These are phyloP conservation scores for Erpobdella octoculata DNA, from an alignment of 2,888 invertebrate species.

Conservation along the genomic window DNA sequence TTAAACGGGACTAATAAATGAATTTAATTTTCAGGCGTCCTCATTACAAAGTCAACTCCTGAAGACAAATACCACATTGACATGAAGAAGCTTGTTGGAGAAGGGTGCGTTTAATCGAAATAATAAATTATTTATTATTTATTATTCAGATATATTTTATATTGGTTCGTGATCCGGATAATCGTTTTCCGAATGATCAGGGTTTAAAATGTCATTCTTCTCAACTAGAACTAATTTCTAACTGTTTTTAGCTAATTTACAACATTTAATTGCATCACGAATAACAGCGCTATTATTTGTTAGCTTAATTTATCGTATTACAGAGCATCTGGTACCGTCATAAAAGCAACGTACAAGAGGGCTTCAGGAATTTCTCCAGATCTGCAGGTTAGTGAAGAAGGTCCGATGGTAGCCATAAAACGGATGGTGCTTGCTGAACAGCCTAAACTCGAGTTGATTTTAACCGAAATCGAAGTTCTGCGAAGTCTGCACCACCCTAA, in stretches of 20 bases:
- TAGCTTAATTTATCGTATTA: too few relatives aligned
- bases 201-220: too few relatives aligned
- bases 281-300: too few relatives aligned
- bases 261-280: too few relatives aligned
- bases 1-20: too few relatives aligned
- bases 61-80: constrained; percentile 13
- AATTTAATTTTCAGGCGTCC: background rate
- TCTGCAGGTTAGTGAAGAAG: background rate
- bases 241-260: too few relatives aligned
- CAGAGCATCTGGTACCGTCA: constrained; percentile 5
- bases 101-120: too few relatives aligned
- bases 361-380: background rate
- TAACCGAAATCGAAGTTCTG: constrained; percentile 71
- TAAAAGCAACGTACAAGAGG: background rate
- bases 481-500: constrained; percentile 72
- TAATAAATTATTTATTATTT: too few relatives aligned
- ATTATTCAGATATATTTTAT: too few relatives aligned
- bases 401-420: constrained; percentile 73
- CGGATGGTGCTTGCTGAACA: constrained; percentile 90
- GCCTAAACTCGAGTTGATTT: constrained; percentile 85
- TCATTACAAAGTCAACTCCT: background rate
- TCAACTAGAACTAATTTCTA: too few relatives aligned
- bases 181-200: too few relatives aligned
- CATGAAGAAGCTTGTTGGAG: constrained; percentile 7
- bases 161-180: too few relatives aligned